phyloP scores from a whole-genome alignment of 2,888 invertebrate species.

The Hirtodrosophila duncani region DNA sequence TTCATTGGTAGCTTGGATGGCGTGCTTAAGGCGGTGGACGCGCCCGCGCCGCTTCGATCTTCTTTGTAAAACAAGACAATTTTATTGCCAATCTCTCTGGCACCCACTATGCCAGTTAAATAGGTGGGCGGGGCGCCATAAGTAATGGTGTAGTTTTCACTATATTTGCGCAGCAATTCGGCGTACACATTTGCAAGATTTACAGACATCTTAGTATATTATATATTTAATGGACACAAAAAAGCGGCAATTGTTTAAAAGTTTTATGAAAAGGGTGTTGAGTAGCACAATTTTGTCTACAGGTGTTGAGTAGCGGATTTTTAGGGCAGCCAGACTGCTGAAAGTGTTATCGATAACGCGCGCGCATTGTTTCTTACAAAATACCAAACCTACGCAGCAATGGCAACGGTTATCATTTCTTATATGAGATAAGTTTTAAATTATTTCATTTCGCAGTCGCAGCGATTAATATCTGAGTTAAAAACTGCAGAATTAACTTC shows the following conservation, averaged over 20 bases:
- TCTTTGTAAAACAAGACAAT: slow-evolving; percentile 65
- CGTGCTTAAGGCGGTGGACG: slow-evolving; percentile 13
- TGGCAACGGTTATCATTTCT: no score
- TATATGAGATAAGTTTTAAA: no score
- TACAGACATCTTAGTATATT: slow-evolving; percentile 44
- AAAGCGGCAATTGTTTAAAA: slow-evolving; percentile 19
- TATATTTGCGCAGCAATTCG: slow-evolving; percentile 58
- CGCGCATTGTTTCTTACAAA: no score
- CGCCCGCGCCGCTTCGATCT: slow-evolving; percentile 29
- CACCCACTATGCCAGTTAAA: slow-evolving; percentile 54
- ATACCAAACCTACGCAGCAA: no score
- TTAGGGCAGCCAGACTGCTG: no score
- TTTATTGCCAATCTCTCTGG: slow-evolving; percentile 49
- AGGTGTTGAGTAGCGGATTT: no score
- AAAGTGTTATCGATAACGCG: no score
- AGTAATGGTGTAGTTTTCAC: slow-evolving; percentile 56
- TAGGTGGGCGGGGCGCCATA: slow-evolving; percentile 64
- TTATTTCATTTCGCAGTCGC: no score
- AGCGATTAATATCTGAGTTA: no score
- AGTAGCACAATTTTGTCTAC: no score
- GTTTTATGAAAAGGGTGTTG: no score
- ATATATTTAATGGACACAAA: neutral
- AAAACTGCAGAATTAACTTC: no score
- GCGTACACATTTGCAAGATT: slow-evolving; percentile 75
- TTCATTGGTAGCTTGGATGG: slow-evolving; percentile 24